Conservation (phyloP, 2,888 invertebrate species). For the Crossocerus cetratus region DNA sequence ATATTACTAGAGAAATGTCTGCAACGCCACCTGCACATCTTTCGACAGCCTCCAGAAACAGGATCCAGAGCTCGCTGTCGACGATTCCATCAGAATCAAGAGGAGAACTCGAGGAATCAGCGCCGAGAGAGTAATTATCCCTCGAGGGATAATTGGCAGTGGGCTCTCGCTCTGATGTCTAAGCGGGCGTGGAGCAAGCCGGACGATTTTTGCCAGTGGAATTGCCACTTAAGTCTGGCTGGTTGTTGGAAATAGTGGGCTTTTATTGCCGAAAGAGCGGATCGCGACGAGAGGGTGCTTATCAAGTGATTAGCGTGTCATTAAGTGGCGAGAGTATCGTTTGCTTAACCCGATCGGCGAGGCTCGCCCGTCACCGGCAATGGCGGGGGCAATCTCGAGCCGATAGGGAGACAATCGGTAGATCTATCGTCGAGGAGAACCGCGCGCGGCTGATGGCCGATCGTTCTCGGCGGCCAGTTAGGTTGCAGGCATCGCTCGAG, state of each 20-base stretch:
- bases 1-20: not conserved
- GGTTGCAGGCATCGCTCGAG: conserved; percentile 24
- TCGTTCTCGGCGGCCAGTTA: conserved; percentile 19
- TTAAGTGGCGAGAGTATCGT: conserved; percentile 52
- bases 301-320: conserved; percentile 64
- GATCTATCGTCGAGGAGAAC: conserved; percentile 15
- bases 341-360: conserved; percentile 58
- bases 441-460: conserved; percentile 13
- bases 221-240: conserved; percentile 24
- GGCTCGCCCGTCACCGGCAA: conserved; percentile 25
- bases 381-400: conserved; percentile 4
- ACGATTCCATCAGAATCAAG: conserved; percentile 14
- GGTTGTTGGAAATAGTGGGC: not conserved
- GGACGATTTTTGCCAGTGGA: conserved; percentile 20
- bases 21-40: not conserved
- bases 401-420: conserved; percentile 26
- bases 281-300: conserved; percentile 51
- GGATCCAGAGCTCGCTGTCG: not conserved
- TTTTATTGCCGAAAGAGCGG: conserved; percentile 30
- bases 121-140: conserved; percentile 53
- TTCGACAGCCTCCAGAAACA: not conserved
- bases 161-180: conserved; percentile 46
- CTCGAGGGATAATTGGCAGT: conserved; percentile 33
- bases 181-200: conserved; percentile 40
- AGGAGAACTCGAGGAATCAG: conserved; percentile 39